A percentile compares a stretch with the other conserved stretches of the same genome.
These are phyloP conservation scores for Nephrotoma flavescens DNA, from an alignment of 2,888 invertebrate species.

Conservation along the genomic window DNA sequence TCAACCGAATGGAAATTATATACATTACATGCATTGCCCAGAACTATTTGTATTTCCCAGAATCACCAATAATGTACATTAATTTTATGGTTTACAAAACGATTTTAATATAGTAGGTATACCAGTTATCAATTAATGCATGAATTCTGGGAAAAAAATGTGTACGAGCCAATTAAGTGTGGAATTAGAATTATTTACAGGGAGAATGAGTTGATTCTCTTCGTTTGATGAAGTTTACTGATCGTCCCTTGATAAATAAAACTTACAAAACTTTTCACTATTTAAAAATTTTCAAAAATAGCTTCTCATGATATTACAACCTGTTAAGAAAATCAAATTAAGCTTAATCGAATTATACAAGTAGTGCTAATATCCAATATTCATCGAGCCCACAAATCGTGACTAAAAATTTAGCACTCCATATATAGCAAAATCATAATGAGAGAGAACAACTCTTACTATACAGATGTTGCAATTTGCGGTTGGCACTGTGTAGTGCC, in stretches of 20 bases:
- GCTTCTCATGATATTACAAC: not conserved
- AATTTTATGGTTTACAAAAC: not conserved
- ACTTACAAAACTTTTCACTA: too few relatives aligned
- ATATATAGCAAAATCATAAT: not conserved
- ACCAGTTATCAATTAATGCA: not conserved
- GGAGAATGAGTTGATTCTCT: not conserved
- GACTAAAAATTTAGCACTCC: not conserved
- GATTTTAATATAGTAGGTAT: not conserved
- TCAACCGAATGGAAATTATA: not conserved
- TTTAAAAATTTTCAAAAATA: too few relatives aligned
- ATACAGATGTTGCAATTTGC: too few relatives aligned
- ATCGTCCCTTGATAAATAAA: too few relatives aligned
- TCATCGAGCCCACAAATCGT: not conserved
- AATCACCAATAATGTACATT: not conserved
- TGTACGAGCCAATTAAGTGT: not conserved
- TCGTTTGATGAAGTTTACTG: too few relatives aligned
- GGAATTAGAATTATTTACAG: not conserved
- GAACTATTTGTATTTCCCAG: not conserved
- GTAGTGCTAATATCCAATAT: not conserved
- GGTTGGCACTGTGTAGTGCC: not conserved
- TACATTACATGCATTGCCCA: not conserved
- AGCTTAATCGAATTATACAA: not conserved
- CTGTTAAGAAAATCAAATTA: not conserved
- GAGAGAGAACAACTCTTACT: not conserved
- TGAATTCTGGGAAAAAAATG: not conserved